Base-by-base conservation (phyloP, 2,888 invertebrate species). In the Noctua janthina region DNA sequence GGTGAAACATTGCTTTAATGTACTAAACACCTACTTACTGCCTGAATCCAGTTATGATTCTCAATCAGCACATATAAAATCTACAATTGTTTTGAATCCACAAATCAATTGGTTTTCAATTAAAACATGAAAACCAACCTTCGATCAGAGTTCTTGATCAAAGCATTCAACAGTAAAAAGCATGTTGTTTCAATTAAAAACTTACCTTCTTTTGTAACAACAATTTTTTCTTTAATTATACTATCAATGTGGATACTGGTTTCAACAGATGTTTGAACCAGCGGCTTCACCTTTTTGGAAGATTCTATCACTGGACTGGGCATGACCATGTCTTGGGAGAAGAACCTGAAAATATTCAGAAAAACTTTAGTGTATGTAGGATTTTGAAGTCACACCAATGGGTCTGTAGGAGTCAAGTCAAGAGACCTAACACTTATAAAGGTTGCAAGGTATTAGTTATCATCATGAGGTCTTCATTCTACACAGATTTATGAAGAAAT, bases 261-360 rank as follows among this genome's bases (percentile, higher is more conserved):
- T 87, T 94, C 93, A 88, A 89, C 90, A 35, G 94, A 93, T 84
- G 91, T 91, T 62, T 91, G 87, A 56, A 93, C 85, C 67, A 95
- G 83, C n/a, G 95, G 93, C 80, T 95, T 95, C 7, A 93, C 91
- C 91, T 95, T 96, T 87, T 97, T 97, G 39, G 95, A 95, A 86
- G 94, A 91, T 89, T 95, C 97, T 91, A 88, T 78, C 51, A 97
- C 94, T 15, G 97, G 97, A 92, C 97, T 97, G 35, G 97, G 97
- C 91, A 97, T 96, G 74, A 97, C 97, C 93, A 97, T 95, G 87
- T 97, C 96, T 94, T 97, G 96, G 15, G 96, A 97, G 90, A 97
- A 97, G 91, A 97, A 97, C 88, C 97, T 97, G 91, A 68, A 93
- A 93, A 78, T 56, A 67, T 51, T 46, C 13, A 68, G 3, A 54